Base-by-base conservation (phyloP, 1,140 invertebrate genomes). In the Dendroctonus valens region DNA sequence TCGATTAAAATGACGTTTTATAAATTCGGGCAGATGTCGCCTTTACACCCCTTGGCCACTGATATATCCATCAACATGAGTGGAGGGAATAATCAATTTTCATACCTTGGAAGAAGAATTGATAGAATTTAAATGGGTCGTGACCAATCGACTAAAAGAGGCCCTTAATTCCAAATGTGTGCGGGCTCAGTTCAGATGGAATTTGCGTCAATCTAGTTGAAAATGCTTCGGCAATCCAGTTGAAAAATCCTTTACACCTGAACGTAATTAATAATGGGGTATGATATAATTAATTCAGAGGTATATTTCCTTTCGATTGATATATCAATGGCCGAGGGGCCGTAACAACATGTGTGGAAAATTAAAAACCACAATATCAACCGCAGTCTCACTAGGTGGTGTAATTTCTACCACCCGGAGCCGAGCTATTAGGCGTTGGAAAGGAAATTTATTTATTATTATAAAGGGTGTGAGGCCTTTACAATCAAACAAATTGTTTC, bases 361-460 rank as follows among this genome's bases (percentile, higher is more conserved):
- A 38, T 53, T 42, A 44, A 42, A 44, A 59, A 59, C 12, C 14
- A 44, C 14, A 44, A 42, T 42, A 59, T 42, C 8, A 48, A 59
- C 55, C 55, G 26, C 55, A 59, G 11, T 59, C 44, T 41, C 55
- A 3, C n/a, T 42, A 59, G 55, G 55, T 42, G 41, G 55, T 59
- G 55, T 59, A 59, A 59, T 59, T 59, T 44, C 38, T 41, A 48
- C 55, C 55, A 59, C 55, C 55, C 55, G 6, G 41, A 15, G 12
- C 11, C 7, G 55, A n/a, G 55, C 44, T 59, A 59, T 59, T 59
- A 59, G 14, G 8, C 39, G 41, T 59, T 15, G 37, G 41, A 59
- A 59, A 48, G 14, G 55, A 53, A 53, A 53, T 59, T 59, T 59
- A 59, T 59, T 59, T 59, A 59, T 42, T 55, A 55, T 26, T 14